A percentile compares a stretch with the other conserved stretches of the same genome.
Conservation (phyloP, 64 coral and sea anemone species). For the Acropora yongei region DNA sequence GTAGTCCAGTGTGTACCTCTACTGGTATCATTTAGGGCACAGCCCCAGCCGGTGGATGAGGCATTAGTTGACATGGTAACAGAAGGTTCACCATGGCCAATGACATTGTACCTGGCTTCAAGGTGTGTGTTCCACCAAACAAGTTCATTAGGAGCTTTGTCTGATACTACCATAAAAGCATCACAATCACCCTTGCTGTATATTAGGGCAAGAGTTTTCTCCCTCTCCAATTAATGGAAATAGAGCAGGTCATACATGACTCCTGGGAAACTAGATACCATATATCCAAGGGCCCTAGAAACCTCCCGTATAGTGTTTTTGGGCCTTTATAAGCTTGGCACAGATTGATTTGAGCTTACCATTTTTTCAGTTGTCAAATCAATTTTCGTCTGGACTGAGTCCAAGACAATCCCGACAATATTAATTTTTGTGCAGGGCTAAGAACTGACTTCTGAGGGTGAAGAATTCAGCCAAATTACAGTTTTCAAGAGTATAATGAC, state of each 20-base stretch:
- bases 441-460: constrained; percentile 11
- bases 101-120: constrained; percentile 42
- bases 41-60: constrained; percentile 60
- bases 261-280: constrained; percentile 45
- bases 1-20: background rate
- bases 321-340: background rate
- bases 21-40: constrained; percentile 22
- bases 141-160: constrained; percentile 42
- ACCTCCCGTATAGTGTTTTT: background rate
- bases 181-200: constrained; percentile 42
- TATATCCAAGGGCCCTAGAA: constrained; percentile 36
- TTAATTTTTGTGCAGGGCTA: background rate
- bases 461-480: background rate
- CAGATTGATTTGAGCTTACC: background rate
- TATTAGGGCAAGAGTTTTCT: constrained; percentile 24
- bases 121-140: constrained; percentile 30
- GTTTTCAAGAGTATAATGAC: background rate
- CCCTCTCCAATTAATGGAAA: background rate
- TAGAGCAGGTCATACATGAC: constrained; percentile 19
- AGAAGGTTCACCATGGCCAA: constrained; percentile 45
- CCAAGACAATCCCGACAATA: background rate
- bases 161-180: constrained; percentile 15
- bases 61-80: constrained; percentile 48
- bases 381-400: constrained; percentile 8
- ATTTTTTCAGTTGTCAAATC: background rate